Percentiles rank a stretch among this genome's conserved stretches.
phyloP scores from a whole-genome alignment of 2,888 invertebrate genomes.

The Maniola hyperantus region DNA sequence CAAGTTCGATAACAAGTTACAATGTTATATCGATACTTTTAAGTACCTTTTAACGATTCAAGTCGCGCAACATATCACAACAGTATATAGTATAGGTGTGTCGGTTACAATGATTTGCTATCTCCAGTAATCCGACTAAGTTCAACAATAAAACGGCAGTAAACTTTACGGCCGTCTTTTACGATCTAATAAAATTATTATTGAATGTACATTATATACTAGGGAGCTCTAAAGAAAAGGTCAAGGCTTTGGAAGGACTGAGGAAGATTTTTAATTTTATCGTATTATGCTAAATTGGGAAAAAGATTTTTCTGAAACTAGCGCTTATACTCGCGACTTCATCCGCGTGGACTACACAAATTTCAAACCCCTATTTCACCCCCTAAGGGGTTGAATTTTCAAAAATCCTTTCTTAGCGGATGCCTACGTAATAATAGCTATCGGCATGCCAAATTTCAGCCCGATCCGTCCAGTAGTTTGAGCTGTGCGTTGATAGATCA shows the following conservation, averaged over 20 bases:
- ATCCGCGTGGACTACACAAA: too few species aligned
- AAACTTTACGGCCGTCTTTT: slow-evolving; percentile 51
- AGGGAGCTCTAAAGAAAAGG: slow-evolving; percentile 29
- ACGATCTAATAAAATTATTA: slow-evolving; percentile 52
- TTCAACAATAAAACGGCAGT: slow-evolving; percentile 51
- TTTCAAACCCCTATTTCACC: too few species aligned
- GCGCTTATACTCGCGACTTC: too few species aligned
- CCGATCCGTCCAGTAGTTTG: too few species aligned
- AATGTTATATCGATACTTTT: neutral
- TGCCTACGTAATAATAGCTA: too few species aligned
- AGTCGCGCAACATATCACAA: slow-evolving; percentile 1
- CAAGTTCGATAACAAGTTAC: neutral
- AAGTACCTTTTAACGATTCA: slow-evolving; percentile 11
- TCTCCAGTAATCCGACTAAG: slow-evolving; percentile 46
- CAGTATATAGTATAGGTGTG: slow-evolving; percentile 9
- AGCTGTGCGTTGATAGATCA: too few species aligned
- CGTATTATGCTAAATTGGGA: slow-evolving; percentile 5
- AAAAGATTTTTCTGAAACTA: neutral
- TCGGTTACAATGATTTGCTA: slow-evolving; percentile 36
- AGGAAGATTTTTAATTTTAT: slow-evolving; percentile 26
- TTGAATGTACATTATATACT: slow-evolving; percentile 45
- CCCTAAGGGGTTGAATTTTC: too few species aligned
- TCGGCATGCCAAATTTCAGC: too few species aligned
- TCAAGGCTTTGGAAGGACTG: slow-evolving; percentile 28
- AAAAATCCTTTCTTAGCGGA: too few species aligned